These are phyloP conservation scores for Asteroscopus sphinx DNA, from an alignment of 2,888 invertebrate genomes.

Conservation along the genomic window DNA sequence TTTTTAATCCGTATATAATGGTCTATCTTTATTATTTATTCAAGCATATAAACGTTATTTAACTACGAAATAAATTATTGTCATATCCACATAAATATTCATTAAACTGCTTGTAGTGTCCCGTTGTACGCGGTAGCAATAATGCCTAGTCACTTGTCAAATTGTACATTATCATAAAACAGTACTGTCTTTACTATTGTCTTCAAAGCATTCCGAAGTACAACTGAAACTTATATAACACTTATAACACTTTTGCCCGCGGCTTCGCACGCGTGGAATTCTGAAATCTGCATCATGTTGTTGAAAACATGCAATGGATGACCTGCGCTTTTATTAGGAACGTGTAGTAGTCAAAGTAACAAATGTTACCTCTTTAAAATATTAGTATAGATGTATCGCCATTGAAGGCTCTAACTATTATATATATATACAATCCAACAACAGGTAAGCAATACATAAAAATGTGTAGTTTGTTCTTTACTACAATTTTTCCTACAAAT, in stretches of 20 bases:
- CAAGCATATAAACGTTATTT: conserved; percentile 7
- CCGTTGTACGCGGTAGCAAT: too few species aligned
- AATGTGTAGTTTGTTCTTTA: conserved; percentile 15
- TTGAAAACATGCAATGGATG: too few species aligned
- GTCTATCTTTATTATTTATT: conserved; percentile 8
- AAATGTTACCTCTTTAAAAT: too few species aligned
- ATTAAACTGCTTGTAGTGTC: too few species aligned
- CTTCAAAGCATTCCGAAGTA: conserved; percentile 2
- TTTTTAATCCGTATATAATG: conserved; percentile 2
- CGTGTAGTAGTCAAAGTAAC: too few species aligned
- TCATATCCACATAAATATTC: too few species aligned
- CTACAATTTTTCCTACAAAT: conserved; percentile 12
- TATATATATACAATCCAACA: conserved; percentile 24
- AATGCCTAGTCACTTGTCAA: too few species aligned
- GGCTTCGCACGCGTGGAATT: too few species aligned
- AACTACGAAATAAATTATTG: not conserved
- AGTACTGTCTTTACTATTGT: conserved; percentile 1
- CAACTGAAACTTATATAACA: conserved; percentile 10
- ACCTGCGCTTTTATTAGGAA: too few species aligned
- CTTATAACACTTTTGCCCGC: too few species aligned
- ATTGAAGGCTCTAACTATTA: conserved; percentile 15
- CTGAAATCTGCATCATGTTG: too few species aligned
- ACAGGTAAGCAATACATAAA: conserved; percentile 13
- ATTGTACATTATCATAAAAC: conserved; percentile 6
- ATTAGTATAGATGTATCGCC: too few species aligned